Evolutionary conservation across 2,113 vertebrate genomes (phyloP).

Genomic region (Lasiurus cinereus): DNA sequence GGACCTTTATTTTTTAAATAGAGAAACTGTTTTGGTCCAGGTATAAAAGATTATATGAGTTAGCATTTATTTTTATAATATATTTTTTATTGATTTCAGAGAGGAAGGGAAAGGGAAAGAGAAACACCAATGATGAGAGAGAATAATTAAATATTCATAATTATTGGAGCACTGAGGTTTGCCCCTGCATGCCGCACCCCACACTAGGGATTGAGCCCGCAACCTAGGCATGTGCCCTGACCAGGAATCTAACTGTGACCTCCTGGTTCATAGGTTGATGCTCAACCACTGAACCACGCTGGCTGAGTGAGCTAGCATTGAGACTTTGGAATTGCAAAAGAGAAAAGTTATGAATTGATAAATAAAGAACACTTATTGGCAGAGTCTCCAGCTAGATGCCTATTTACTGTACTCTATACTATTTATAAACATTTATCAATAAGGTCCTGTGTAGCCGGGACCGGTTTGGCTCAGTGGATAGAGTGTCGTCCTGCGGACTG

Average conservation of each 20-base stretch:
- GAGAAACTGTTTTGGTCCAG: conserved; percentile 20
- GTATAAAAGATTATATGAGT: conserved; percentile 4
- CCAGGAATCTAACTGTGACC: too few species aligned
- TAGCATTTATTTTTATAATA: not conserved
- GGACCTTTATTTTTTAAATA: conserved; percentile 13
- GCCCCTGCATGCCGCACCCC: not conserved
- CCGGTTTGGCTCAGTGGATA: too few species aligned
- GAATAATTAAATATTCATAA: conserved; percentile 39
- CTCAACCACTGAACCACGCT: too few species aligned
- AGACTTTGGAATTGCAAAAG: conserved; percentile 49
- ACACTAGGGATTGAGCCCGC: too few species aligned
- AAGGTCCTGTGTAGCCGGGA: not conserved
- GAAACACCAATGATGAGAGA: not conserved
- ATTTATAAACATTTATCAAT: not conserved
- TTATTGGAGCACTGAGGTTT: not conserved
- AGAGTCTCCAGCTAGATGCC: not conserved
- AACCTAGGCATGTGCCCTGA: too few species aligned
- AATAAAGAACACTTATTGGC: not conserved
- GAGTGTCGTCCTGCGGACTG: too few species aligned
- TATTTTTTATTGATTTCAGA: too few species aligned
- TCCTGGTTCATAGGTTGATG: too few species aligned
- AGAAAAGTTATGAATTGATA: not conserved
- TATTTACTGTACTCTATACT: not conserved
- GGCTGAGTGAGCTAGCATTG: not conserved
- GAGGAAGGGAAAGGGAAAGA: not conserved